Evolutionary conservation across 2,888 invertebrate species (phyloP).

Genomic region (Lutraria lutraria): DNA sequence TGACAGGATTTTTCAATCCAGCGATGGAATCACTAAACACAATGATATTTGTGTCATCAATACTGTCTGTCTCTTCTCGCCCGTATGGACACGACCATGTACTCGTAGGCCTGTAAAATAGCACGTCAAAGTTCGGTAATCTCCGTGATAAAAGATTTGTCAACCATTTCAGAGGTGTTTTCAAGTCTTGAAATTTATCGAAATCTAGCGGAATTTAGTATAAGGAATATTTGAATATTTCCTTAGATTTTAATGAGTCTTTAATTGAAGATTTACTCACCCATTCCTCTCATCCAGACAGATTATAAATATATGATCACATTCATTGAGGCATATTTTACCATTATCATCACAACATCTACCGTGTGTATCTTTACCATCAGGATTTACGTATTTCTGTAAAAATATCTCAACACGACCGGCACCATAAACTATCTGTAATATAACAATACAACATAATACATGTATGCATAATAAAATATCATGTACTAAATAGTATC

Average conservation of each 20-base stretch:
- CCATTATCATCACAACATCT: slow-evolving; percentile 80
- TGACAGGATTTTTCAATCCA: slow-evolving; percentile 73
- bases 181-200: no score
- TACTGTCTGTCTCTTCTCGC: slow-evolving; percentile 64
- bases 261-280: no score
- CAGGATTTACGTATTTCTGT: slow-evolving; percentile 75
- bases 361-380: slow-evolving; percentile 78
- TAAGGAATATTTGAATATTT: no score
- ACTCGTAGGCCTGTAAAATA: slow-evolving; percentile 62
- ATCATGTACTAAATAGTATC: no score
- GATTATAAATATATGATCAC: slow-evolving; percentile 80
- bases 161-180: no score
- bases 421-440: slow-evolving; percentile 63
- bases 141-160: no score
- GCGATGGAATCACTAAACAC: slow-evolving; percentile 73
- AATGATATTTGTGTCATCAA: slow-evolving; percentile 73
- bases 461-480: no score
- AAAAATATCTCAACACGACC: slow-evolving; percentile 73
- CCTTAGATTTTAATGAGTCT: not conserved
- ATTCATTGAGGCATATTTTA: slow-evolving; percentile 74
- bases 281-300: slow-evolving; percentile 77
- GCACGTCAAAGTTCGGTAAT: not conserved
- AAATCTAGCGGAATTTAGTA: no score
- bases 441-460: not conserved
- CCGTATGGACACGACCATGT: slow-evolving; percentile 73